These are phyloP conservation scores for Ahaetulla prasina DNA, from an alignment of 2,113 vertebrate genomes.

Conservation along the genomic window DNA sequence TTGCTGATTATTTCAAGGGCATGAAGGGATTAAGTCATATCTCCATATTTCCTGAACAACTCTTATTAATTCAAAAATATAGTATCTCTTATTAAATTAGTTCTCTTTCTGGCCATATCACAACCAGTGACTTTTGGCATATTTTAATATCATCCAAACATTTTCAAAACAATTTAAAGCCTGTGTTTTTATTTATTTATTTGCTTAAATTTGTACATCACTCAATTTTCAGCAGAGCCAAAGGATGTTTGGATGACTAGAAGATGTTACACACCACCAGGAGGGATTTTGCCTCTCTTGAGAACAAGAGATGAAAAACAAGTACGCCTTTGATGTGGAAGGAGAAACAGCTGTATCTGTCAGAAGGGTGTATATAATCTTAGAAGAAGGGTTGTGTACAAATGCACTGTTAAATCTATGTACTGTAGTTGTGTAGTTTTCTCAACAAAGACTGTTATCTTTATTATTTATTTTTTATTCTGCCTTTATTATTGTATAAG, in stretches of 20 bases:
- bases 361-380: background rate
- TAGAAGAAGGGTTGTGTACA: background rate
- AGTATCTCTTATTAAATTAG: background rate
- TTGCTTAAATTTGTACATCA: background rate
- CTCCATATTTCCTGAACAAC: background rate
- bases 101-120: background rate
- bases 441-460: background rate
- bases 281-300: background rate
- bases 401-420: background rate
- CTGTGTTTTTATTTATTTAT: background rate
- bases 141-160: background rate
- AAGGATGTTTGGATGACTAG: background rate
- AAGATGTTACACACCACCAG: background rate
- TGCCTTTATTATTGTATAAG: background rate
- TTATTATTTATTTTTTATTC: constrained; percentile 14
- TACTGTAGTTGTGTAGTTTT: background rate
- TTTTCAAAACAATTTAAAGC: background rate
- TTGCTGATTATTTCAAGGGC: background rate
- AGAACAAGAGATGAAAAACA: background rate
- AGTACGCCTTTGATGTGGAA: background rate
- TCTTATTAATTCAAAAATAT: background rate
- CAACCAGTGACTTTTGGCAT: background rate
- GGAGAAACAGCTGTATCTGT: background rate
- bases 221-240: background rate
- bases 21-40: background rate